Evolutionary conservation across 2,113 vertebrate species (phyloP).

Genomic region (Vulpes ferrilata): DNA sequence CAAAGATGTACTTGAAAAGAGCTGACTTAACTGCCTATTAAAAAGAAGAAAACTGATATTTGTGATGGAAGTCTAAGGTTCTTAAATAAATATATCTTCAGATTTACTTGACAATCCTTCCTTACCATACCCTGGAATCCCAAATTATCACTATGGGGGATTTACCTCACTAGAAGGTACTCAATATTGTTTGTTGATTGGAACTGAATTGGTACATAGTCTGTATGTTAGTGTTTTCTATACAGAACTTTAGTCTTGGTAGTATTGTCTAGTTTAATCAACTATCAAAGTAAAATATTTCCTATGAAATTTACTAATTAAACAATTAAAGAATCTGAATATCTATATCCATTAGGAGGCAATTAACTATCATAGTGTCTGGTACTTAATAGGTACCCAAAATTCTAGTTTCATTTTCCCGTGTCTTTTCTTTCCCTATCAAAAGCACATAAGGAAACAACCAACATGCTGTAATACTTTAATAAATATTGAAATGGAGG

Average conservation of each 20-base stretch:
- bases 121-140: neutral
- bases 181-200: neutral
- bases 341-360: neutral
- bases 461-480: neutral
- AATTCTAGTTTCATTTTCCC: neutral
- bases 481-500: neutral
- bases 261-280: neutral
- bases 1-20: neutral
- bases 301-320: slow-evolving; percentile 3
- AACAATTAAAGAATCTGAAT: neutral
- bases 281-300: neutral
- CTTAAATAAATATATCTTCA: neutral
- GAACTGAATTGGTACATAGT: neutral
- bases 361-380: neutral
- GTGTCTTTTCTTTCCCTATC: neutral
- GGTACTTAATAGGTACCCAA: neutral
- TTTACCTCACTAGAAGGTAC: neutral
- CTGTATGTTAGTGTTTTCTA: neutral
- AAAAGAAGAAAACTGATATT: neutral
- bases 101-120: neutral
- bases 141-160: neutral
- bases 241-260: neutral
- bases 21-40: neutral
- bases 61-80: neutral
- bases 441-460: neutral